phyloP scores from a whole-genome alignment of 2,113 vertebrate species.

The Calyptomena viridis region DNA sequence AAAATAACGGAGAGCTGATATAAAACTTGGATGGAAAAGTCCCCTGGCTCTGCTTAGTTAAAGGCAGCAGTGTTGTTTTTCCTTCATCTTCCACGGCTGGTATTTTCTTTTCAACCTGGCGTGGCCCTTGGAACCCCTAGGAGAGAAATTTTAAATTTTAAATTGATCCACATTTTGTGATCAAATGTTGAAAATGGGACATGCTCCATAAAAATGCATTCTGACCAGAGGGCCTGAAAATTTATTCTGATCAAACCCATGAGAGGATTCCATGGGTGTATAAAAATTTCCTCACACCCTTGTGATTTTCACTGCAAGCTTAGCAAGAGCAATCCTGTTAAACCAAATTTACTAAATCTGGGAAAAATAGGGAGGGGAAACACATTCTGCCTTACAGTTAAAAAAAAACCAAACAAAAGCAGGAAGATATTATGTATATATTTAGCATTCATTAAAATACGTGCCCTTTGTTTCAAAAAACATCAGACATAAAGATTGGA shows the following conservation, averaged over 20 bases:
- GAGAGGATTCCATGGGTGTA: neutral
- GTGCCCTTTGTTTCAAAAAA: neutral
- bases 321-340: neutral
- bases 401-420: neutral
- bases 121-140: conserved; percentile 77
- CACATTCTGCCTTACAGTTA: neutral
- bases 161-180: neutral
- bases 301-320: neutral
- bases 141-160: neutral
- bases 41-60: neutral
- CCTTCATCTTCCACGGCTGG: neutral
- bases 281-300: neutral
- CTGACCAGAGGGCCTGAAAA: neutral
- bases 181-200: neutral
- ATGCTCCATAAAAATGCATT: neutral
- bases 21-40: conserved; percentile 35
- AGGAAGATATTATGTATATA: neutral
- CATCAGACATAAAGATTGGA: neutral
- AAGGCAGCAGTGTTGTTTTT: neutral
- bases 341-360: neutral
- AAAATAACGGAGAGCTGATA: conserved; percentile 60
- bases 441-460: neutral
- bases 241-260: neutral
- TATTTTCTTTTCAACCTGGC: conserved; percentile 67
- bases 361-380: neutral